Base-by-base conservation (phyloP, 2,888 invertebrate genomes). In the Drosophila atripex region DNA sequence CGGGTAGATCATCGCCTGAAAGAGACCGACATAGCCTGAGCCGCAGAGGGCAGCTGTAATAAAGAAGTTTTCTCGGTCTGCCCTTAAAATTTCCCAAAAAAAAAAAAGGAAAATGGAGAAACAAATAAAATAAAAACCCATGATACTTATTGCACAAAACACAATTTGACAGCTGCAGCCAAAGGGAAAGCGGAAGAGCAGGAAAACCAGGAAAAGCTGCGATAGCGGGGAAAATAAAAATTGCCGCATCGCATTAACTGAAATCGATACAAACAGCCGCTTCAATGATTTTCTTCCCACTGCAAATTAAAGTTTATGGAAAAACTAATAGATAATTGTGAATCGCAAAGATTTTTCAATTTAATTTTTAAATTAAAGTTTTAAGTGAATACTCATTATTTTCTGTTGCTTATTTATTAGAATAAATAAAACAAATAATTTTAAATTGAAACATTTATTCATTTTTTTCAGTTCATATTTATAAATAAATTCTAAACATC, bases 81-180 rank as follows among this genome's bases (percentile, higher is more conserved):
- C 64, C 66, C 64, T 38, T 45, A 53, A 52, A 52, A 45, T 43
- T 11, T 46, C n/a, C n/a, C 23, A 21, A 9, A 8, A 43, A 43
- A 43, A 18, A 43, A 43, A 11, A 11, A 9, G 11, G 12, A 11
- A 43, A 43, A 43, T 2, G 35, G n/a, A 43, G 18, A 21, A 43
- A 43, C 16, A 21, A 43, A 43, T 6, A 43, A 43, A 21, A 43
- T 6, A 43, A 43, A 43, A 21, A 43, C 12, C 8, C 38, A 54
- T n/a, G 51, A 70, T 60, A 70, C 63, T 77, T 84, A 73, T 78
- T 75, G 69, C 49, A 71, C 70, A 73, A 86, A 73, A 61, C 68
- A 83, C 80, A 84, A 80, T 86, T 84, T 84, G 87, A 77, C 82
- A 82, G 85, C 85, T 85, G 87, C 73, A 76, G 49, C 76, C 63